These are phyloP conservation scores for Encarsia formosa DNA, from an alignment of 2,888 invertebrate species.

Conservation along the genomic window DNA sequence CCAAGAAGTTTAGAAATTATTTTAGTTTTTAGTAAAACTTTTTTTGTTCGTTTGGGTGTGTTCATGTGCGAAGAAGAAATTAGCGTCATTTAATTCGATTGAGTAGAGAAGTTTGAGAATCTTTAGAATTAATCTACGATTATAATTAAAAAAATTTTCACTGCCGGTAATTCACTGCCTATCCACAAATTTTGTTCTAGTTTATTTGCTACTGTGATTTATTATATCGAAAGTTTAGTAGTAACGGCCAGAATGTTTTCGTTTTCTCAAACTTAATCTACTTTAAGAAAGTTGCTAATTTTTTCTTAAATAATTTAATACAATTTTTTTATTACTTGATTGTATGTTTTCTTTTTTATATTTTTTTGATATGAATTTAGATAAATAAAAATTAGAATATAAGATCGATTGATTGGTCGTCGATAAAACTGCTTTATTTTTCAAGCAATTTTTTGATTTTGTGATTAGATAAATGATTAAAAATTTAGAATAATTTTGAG, in stretches of 20 bases:
- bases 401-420: constrained; percentile 16
- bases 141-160: constrained; percentile 7
- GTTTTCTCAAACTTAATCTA: not conserved
- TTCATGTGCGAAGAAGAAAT: constrained; percentile 6
- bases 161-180: constrained; percentile 21
- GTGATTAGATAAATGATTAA: too few relatives aligned
- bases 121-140: too few relatives aligned
- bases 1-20: constrained; percentile 13
- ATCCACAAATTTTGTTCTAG: constrained; percentile 5
- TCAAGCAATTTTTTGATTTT: constrained; percentile 9
- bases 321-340: constrained; percentile 8
- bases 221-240: not conserved
- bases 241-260: not conserved
- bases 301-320: constrained; percentile 5
- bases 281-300: not conserved
- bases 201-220: too few relatives aligned
- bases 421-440: constrained; percentile 7
- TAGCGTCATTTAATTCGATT: too few relatives aligned
- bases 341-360: constrained; percentile 3
- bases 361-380: constrained; percentile 8
- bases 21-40: constrained; percentile 6
- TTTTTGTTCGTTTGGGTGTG: constrained; percentile 5
- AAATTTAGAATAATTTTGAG: too few relatives aligned
- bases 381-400: constrained; percentile 3
- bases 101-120: too few relatives aligned